A percentile compares a stretch with the other conserved stretches of the same genome.
These are phyloP conservation scores for Desoria tigrina DNA, from an alignment of 2,888 invertebrate species.

Conservation along the genomic window DNA sequence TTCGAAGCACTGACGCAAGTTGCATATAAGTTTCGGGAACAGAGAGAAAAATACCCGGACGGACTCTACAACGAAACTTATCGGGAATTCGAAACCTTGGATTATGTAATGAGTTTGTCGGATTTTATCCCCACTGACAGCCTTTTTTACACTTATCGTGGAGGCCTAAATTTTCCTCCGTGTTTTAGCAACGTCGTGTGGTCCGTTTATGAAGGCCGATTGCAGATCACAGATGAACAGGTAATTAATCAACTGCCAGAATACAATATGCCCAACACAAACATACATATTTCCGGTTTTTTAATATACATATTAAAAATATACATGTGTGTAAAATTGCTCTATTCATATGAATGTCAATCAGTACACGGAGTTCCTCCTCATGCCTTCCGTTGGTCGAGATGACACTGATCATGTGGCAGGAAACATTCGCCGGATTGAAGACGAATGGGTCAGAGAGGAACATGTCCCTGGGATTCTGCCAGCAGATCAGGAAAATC, in stretches of 20 bases:
- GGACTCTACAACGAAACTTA: background rate
- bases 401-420: background rate
- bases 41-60: background rate
- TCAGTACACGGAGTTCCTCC: background rate
- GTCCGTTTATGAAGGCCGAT: background rate
- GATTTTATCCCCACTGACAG: background rate
- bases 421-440: background rate
- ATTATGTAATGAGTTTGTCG: background rate
- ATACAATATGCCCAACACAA: background rate
- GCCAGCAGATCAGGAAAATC: background rate
- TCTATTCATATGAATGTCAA: too few relatives aligned
- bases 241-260: background rate
- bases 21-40: background rate
- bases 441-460: background rate
- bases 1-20: background rate
- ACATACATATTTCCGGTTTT: too few relatives aligned
- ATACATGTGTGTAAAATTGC: background rate
- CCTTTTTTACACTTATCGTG: constrained; percentile 2
- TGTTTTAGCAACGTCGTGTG: background rate
- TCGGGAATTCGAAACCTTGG: background rate
- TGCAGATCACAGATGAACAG: background rate
- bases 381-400: background rate
- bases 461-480: background rate
- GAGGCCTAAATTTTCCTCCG: background rate
- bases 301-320: too few relatives aligned